Conservation (phyloP, 2,113 vertebrate genomes). For the Calyptomena viridis region DNA sequence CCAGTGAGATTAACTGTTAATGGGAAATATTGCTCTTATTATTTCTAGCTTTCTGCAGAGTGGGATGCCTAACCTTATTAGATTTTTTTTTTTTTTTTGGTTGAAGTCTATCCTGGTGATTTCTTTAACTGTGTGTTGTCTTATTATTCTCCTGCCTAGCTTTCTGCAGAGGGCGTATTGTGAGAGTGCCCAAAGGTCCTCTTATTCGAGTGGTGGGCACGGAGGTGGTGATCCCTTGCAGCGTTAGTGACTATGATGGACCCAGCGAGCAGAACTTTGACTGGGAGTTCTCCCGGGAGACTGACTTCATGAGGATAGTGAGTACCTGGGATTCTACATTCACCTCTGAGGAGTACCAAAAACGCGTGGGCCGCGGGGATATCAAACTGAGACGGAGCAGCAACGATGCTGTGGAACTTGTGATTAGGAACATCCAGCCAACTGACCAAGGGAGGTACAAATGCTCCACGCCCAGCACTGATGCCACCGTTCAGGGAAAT, state of each 20-base stretch:
- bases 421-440: conserved; percentile 76
- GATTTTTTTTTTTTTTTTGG: background rate
- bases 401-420: conserved; percentile 85
- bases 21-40: background rate
- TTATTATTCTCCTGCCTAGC: conserved; percentile 55
- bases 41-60: background rate
- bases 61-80: background rate
- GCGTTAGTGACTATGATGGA: conserved; percentile 86
- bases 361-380: conserved; percentile 76
- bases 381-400: conserved; percentile 75
- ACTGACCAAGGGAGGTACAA: conserved; percentile 84
- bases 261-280: conserved; percentile 94
- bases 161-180: conserved; percentile 79
- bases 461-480: conserved; percentile 91
- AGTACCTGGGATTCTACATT: conserved; percentile 87
- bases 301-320: conserved; percentile 73
- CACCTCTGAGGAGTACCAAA: conserved; percentile 73
- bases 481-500: conserved; percentile 86
- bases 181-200: conserved; percentile 83
- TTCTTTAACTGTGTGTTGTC: background rate
- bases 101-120: background rate
- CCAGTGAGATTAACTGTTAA: background rate
- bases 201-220: conserved; percentile 86
- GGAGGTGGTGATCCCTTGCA: conserved; percentile 84
- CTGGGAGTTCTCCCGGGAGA: conserved; percentile 78